Conservation (phyloP, 2,113 vertebrate genomes). For the Taurulus bubalis region DNA sequence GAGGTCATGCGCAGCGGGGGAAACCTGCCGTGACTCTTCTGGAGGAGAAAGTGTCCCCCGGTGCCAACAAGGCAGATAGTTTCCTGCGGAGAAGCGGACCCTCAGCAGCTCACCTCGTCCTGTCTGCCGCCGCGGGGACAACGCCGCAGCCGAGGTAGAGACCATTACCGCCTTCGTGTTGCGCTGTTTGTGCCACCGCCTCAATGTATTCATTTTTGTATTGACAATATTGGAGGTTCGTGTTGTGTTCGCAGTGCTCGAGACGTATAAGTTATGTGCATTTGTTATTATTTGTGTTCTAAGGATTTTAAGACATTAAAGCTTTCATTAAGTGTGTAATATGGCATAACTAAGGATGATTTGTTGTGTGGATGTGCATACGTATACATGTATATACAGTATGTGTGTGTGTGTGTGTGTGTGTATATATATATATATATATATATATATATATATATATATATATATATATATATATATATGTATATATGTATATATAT, state of each 20-base stretch:
- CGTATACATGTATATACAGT: too few species aligned
- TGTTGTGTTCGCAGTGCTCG: neutral
- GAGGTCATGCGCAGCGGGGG: slow-evolving; percentile 45
- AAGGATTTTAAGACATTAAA: neutral
- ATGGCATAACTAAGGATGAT: too few species aligned
- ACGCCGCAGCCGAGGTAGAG: slow-evolving; percentile 52
- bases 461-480: too few species aligned
- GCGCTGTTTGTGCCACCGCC: neutral
- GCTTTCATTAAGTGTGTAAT: neutral
- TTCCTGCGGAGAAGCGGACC: slow-evolving; percentile 28
- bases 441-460: too few species aligned
- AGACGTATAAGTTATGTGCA: neutral
- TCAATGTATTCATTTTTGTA: too few species aligned
- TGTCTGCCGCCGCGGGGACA: slow-evolving; percentile 52
- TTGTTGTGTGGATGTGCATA: neutral
- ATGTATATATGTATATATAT: too few species aligned
- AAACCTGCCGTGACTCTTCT: slow-evolving; percentile 46
- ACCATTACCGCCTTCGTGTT: accelerated
- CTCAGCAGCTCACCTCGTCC: slow-evolving; percentile 23
- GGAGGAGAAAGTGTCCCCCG: slow-evolving; percentile 60
- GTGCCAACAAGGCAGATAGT: slow-evolving; percentile 73
- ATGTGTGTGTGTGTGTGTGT: too few species aligned
- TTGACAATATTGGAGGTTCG: neutral
- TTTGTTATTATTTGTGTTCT: neutral
- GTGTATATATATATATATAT: too few species aligned